These are phyloP conservation scores for Drosophila trichaetosa DNA, from an alignment of 2,888 invertebrate genomes.

Conservation along the genomic window DNA sequence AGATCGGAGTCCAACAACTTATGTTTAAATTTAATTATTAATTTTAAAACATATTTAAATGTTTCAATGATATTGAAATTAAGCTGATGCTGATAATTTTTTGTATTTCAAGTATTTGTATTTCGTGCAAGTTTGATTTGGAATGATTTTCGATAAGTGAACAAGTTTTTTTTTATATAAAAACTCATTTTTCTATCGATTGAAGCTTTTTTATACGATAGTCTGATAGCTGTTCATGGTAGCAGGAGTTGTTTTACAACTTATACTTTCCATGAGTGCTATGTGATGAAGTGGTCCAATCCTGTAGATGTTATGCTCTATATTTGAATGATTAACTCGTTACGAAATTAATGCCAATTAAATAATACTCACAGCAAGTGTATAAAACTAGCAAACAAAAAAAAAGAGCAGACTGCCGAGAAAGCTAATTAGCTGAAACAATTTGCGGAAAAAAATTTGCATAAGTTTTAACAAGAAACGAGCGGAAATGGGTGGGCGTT, in stretches of 20 bases:
- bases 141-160: background rate
- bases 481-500: slow-evolving; percentile 47
- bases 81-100: background rate
- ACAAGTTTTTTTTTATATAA: background rate
- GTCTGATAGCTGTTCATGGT: background rate
- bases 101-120: background rate
- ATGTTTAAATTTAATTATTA: background rate
- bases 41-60: too few relatives aligned
- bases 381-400: background rate
- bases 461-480: slow-evolving; percentile 66
- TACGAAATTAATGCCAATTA: background rate
- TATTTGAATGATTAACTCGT: background rate
- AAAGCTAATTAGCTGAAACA: slow-evolving; percentile 71
- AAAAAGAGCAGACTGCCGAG: slow-evolving; percentile 25
- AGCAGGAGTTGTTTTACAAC: background rate
- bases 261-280: background rate
- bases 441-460: slow-evolving; percentile 56
- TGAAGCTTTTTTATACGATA: background rate
- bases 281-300: background rate
- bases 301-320: background rate
- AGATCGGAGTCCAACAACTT: too few relatives aligned
- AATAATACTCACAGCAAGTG: background rate
- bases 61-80: background rate
- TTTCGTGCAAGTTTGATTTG: background rate
- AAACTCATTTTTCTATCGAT: background rate